These are phyloP conservation scores for Gari tellinella DNA, from an alignment of 2,888 invertebrate genomes.

Conservation along the genomic window DNA sequence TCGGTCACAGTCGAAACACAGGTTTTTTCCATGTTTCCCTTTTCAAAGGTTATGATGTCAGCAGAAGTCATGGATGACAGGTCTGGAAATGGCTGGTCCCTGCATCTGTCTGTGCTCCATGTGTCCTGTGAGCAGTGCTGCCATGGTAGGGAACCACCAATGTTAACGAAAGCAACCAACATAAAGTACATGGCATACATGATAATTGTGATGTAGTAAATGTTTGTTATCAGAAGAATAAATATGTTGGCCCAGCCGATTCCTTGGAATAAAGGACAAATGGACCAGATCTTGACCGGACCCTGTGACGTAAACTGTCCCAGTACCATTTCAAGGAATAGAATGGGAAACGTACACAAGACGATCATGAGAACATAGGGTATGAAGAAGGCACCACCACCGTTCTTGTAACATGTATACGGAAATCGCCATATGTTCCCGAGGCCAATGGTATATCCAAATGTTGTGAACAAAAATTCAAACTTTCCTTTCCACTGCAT, in stretches of 20 bases:
- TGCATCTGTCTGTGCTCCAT: slow-evolving; percentile 29
- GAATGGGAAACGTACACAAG: slow-evolving; percentile 19
- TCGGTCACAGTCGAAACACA: not conserved
- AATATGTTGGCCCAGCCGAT: slow-evolving; percentile 40
- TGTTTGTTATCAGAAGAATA: slow-evolving; percentile 23
- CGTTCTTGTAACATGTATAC: slow-evolving; percentile 29
- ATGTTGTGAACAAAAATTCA: slow-evolving; percentile 33
- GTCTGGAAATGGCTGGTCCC: slow-evolving; percentile 3
- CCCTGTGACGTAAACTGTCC: slow-evolving; percentile 42
- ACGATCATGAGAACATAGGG: slow-evolving; percentile 30
- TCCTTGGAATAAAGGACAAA: slow-evolving; percentile 34
- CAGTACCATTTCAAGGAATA: slow-evolving; percentile 35
- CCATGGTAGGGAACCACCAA: slow-evolving; percentile 41
- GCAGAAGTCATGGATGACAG: not conserved
- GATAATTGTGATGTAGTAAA: slow-evolving; percentile 41
- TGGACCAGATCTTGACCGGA: slow-evolving; percentile 24
- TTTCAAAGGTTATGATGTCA: not conserved
- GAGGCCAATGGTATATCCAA: slow-evolving; percentile 35
- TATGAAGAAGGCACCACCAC: slow-evolving; percentile 35
- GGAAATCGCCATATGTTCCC: slow-evolving; percentile 49
- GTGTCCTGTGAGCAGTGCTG: slow-evolving; percentile 8
- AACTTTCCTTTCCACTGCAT: slow-evolving; percentile 38
- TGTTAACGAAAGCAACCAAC: slow-evolving; percentile 33
- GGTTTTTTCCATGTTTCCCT: not conserved
- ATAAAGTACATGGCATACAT: slow-evolving; percentile 35